phyloP scores from a whole-genome alignment of 2,113 vertebrate species.

The Mobula birostris region DNA sequence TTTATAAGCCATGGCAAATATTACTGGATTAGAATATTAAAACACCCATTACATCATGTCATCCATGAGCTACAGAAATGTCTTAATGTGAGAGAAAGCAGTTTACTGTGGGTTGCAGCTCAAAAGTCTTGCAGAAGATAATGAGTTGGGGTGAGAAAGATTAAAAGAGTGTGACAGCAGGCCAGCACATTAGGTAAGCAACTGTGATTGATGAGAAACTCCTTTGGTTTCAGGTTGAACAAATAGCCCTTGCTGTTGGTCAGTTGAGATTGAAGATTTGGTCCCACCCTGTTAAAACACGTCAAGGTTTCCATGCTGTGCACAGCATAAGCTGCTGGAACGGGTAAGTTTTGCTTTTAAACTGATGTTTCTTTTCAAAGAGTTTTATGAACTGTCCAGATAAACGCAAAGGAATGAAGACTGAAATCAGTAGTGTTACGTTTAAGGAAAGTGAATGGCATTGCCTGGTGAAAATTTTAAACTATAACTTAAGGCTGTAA shows the following conservation, averaged over 20 bases:
- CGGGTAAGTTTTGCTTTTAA: constrained; percentile 19
- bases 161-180: constrained; percentile 24
- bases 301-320: constrained; percentile 27
- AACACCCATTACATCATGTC: constrained; percentile 29
- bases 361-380: constrained; percentile 10
- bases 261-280: constrained; percentile 18
- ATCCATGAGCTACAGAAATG: not conserved
- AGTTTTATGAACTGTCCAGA: constrained; percentile 24
- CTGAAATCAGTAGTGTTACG: not conserved
- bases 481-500: not conserved
- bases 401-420: not conserved
- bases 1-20: constrained; percentile 41
- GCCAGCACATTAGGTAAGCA: constrained; percentile 15
- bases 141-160: not conserved
- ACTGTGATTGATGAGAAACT: constrained; percentile 29
- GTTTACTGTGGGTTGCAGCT: constrained; percentile 2
- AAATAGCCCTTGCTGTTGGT: constrained; percentile 33
- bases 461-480: not conserved
- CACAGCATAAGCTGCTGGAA: constrained; percentile 6
- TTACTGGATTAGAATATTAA: constrained; percentile 32
- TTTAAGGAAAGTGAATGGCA: not conserved
- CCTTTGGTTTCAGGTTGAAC: constrained; percentile 28
- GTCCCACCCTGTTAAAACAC: constrained; percentile 23
- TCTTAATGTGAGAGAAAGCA: not conserved
- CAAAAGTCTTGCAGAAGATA: constrained; percentile 5